Conservation (phyloP, 2,888 invertebrate genomes). For the Brachylomia viminalis region DNA sequence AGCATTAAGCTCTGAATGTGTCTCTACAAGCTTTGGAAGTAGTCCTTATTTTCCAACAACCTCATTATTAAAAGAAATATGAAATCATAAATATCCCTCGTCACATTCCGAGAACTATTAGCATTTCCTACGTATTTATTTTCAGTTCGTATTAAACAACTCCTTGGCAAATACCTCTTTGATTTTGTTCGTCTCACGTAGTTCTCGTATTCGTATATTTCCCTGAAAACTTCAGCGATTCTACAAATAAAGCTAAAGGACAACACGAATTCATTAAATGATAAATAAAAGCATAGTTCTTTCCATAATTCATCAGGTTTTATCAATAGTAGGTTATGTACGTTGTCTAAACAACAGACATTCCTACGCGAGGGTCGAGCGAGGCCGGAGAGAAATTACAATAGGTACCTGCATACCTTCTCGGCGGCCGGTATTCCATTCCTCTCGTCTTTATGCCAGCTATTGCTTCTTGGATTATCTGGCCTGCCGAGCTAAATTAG, state of each 20-base stretch:
- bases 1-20: not conserved
- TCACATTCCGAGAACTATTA: not conserved
- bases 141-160: not conserved
- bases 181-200: not conserved
- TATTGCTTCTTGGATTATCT: constrained; percentile 69
- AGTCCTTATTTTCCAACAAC: not conserved
- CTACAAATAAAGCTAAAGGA: constrained; percentile 9
- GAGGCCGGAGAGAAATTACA: constrained; percentile 65
- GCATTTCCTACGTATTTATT: not conserved
- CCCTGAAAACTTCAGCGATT: not conserved
- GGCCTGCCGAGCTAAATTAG: constrained; percentile 63
- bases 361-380: constrained; percentile 65
- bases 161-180: not conserved
- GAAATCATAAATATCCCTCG: not conserved
- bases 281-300: constrained; percentile 30
- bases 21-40: not conserved
- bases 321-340: constrained; percentile 64
- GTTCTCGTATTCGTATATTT: constrained; percentile 4
- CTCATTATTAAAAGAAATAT: not conserved
- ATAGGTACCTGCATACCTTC: constrained; percentile 69
- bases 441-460: constrained; percentile 69
- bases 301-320: constrained; percentile 62
- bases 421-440: constrained; percentile 65
- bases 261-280: constrained; percentile 32
- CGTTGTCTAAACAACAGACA: constrained; percentile 67